Evolutionary conservation across 1,140 invertebrate species (phyloP).

Genomic region (Drosophila carrolli): DNA sequence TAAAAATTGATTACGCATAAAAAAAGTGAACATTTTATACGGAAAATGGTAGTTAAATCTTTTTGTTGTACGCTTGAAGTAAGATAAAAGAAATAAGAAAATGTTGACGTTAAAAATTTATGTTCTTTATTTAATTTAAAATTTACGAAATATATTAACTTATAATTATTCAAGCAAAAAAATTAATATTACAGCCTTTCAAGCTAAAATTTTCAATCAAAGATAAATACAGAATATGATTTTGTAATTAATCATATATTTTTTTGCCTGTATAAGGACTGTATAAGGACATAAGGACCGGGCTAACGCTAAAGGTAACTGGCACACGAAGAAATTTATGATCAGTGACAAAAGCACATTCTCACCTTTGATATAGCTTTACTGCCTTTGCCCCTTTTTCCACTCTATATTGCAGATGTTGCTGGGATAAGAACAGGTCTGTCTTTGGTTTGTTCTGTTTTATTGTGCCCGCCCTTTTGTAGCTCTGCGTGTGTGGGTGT

Average conservation of each 20-base stretch:
- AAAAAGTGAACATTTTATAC: too few relatives aligned
- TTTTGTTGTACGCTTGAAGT: too few relatives aligned
- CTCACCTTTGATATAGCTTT: conserved; percentile 77
- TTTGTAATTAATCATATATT: not conserved
- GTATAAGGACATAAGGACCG: conserved; percentile 2
- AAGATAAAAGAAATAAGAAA: too few relatives aligned
- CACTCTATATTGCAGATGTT: conserved; percentile 28
- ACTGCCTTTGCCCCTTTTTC: conserved; percentile 50
- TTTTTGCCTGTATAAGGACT: not conserved
- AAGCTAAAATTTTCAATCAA: not conserved
- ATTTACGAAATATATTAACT: too few relatives aligned
- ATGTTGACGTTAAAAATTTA: too few relatives aligned
- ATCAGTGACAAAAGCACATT: conserved; percentile 82
- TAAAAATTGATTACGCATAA: too few relatives aligned
- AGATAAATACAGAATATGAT: not conserved
- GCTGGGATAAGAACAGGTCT: conserved; percentile 32
- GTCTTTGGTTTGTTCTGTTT: conserved; percentile 51
- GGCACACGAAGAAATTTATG: conserved; percentile 71
- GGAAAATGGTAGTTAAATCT: too few relatives aligned
- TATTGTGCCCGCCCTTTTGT: conserved; percentile 70
- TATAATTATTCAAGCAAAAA: too few relatives aligned
- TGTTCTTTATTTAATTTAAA: too few relatives aligned
- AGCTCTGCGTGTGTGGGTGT: conserved; percentile 29
- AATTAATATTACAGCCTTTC: too few relatives aligned
- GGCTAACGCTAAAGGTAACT: conserved; percentile 36